phyloP scores from a whole-genome alignment of 1,140 invertebrate genomes.

The Diabrotica undecimpunctata region DNA sequence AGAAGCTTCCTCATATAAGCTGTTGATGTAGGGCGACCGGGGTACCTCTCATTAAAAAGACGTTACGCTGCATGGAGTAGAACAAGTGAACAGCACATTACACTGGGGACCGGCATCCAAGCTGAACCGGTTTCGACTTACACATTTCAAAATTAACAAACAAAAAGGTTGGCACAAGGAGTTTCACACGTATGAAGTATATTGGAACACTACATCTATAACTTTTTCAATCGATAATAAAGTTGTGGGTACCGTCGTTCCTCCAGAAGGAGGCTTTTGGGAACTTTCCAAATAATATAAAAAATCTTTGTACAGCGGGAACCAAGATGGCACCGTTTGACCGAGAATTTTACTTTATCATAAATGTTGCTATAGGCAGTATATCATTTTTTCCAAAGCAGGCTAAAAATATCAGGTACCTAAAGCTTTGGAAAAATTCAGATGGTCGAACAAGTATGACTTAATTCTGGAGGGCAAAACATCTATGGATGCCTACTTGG shows the following conservation, averaged over 20 bases:
- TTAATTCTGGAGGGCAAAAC: constrained; percentile 51
- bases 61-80: no score
- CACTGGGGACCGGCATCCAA: no score
- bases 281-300: constrained; percentile 22
- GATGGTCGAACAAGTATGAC: constrained; percentile 32
- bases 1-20: no score
- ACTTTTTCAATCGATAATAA: constrained; percentile 32
- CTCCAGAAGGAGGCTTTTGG: constrained; percentile 35
- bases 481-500: constrained; percentile 54
- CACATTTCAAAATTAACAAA: no score
- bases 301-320: constrained; percentile 46
- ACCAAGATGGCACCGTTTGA: constrained; percentile 56
- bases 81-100: no score
- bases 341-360: constrained; percentile 62
- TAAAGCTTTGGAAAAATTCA: constrained; percentile 51
- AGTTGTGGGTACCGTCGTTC: constrained; percentile 26
- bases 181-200: no score
- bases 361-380: constrained; percentile 51
- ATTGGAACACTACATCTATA: no score
- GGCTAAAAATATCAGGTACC: constrained; percentile 30
- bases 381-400: constrained; percentile 51
- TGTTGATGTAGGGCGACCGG: no score
- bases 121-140: no score
- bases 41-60: no score
- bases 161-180: no score